Percentiles rank a stretch among this genome's conserved stretches.
phyloP scores from a whole-genome alignment of 2,797 vertebrate genomes.

The Periparus ater region DNA sequence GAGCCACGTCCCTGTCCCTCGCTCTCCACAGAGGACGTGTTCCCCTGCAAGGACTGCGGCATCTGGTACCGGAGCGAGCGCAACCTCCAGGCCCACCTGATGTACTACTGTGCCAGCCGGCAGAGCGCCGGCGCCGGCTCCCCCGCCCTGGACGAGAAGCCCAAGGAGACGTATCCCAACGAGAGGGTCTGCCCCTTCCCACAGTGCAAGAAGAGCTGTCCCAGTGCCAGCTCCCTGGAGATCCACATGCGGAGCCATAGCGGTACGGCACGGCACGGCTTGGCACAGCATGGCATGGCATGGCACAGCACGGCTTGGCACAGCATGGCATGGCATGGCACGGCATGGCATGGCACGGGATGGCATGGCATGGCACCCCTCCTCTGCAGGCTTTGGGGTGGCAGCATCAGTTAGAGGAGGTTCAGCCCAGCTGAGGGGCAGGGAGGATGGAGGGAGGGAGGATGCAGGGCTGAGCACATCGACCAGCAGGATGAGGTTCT shows the following conservation, averaged over 20 bases:
- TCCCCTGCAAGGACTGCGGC: conserved; percentile 96
- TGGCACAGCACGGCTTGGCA: no score
- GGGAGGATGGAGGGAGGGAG: not conserved
- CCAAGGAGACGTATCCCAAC: conserved; percentile 92
- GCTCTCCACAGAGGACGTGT: conserved; percentile 87
- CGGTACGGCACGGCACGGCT: conserved; percentile 59
- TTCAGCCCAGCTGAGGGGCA: not conserved
- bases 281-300: not conserved
- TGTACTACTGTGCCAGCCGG: conserved; percentile 96
- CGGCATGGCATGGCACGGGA: not conserved
- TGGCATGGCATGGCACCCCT: fast-evolving
- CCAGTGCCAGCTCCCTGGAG: conserved; percentile 96
- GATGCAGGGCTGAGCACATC: not conserved
- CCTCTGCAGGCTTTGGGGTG: not conserved
- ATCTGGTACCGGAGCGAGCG: conserved; percentile 98
- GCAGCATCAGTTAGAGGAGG: not conserved
- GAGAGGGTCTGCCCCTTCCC: conserved; percentile 94
- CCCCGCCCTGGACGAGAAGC: conserved; percentile 83
- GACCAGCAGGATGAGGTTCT: not conserved
- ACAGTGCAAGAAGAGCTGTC: conserved; percentile 97
- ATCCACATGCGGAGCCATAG: conserved; percentile 98
- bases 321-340: no score
- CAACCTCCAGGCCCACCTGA: conserved; percentile 95
- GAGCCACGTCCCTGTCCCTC: not conserved
- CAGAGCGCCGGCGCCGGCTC: conserved; percentile 78